Evolutionary conservation across 2,888 invertebrate genomes (phyloP), one percentile per base, ranked within the genome.

Genomic region (Plebejus argus): DNA sequence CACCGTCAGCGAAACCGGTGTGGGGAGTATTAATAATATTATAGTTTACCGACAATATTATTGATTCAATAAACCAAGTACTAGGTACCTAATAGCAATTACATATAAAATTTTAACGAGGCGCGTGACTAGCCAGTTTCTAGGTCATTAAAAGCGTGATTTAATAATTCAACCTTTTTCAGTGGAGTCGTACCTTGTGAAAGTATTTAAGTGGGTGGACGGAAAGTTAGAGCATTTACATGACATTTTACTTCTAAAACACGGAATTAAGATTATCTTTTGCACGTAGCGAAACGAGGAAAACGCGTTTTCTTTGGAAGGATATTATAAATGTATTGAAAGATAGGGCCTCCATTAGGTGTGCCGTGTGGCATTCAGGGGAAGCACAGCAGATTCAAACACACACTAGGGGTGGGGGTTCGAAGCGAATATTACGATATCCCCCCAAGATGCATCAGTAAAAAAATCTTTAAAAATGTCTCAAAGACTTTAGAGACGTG

Each of bases 61-160:
- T 61, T 61, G 61, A 61, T 61, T 61, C 18, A 53, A 53, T 53
- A 61, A 20, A 61, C 10, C 20, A 58, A 58, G 10, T 28, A 66
- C 23, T 66, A 66, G 66, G 66, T 66, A 66, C 28, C 66, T 15
- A 66, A 66, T 66, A 5, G 15, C 66, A 28, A 28, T 66, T 66
- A 66, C 20, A 8, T 28, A 66, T 15, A 15, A 66, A 15, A 15
- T 23, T n/a, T 58, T n/a, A n/a, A 20, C 20, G 58, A 66, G 12
- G 15, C 20, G 28, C 66, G 66, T 66, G 66, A 66, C 66, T 28
- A 1, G 66, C 28, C 28, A 28, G 15, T 66, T 28, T 66, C 28
- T 66, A 66, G 28, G 66, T 66, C 66, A 66, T 28, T 28, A 66
- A 66, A 66, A 28, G 66, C 66, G 66, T 66, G 66, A 28, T 66